Evolutionary conservation across 2,113 vertebrate genomes (phyloP), one percentile per base, ranked within the genome.

Genomic region (Lasiurus borealis): DNA sequence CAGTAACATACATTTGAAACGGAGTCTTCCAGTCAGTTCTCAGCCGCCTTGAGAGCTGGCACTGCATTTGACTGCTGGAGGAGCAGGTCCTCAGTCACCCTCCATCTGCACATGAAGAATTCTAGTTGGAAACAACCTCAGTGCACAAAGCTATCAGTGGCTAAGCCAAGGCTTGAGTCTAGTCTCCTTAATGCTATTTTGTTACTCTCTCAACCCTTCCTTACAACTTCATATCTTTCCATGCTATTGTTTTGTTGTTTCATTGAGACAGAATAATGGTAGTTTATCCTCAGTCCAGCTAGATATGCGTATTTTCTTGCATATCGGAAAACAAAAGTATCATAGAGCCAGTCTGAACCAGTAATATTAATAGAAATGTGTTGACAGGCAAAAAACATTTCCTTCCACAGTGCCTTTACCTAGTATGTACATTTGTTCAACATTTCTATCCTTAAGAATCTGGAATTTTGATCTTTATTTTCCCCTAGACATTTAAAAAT

Each of bases 401-500:
- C 73, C 34, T 93, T 64, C 84, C 31, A 62, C 34, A 78, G 46
- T 90, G 15, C n/a, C 82, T 77, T 93, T 78, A 66, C 21, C 34
- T 95, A 71, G 31, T 40, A 25, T n/a, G 13, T 88, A 31, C 31
- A 73, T 94, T 93, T 90, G 59, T 90, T 93, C 78, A 93, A 40
- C 34, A 83, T 80, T 89, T 94, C 83, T 90, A 29, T 76, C 69
- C 93, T 88, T 54, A 86, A 84, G 66, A 85, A 91, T 87, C 87
- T 83, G 34, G 36, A 68, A 52, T 84, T 92, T 81, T 31, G 1
- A 77, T 78, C 59, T 95, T 78, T 95, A 75, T 69, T 80, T 95
- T 86, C 50, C 57, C 82, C 10, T 52, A 94, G 85, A 68, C 71
- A 95, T 93, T 96, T 94, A 64, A 94, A 94, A 87, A 59, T n/a